A percentile compares a stretch with the other conserved stretches of the same genome.
phyloP scores from a whole-genome alignment of 2,113 vertebrate species.

The Corythoichthys haematopterus region DNA sequence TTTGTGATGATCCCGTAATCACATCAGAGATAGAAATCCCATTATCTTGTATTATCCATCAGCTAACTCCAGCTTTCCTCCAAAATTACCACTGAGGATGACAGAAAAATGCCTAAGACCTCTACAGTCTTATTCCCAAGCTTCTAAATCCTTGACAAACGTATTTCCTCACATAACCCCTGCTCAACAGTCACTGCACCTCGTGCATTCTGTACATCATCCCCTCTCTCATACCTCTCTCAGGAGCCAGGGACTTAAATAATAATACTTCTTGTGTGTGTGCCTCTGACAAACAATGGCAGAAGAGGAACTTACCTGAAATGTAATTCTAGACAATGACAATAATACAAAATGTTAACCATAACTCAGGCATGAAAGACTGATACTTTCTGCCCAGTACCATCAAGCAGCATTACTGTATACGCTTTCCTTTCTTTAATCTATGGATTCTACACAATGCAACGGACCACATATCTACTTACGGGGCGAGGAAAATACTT shows the following conservation, averaged over 20 bases:
- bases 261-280: conserved; percentile 38
- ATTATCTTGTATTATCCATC: conserved; percentile 49
- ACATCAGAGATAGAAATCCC: conserved; percentile 55
- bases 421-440: background rate
- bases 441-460: background rate
- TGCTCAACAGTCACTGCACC: conserved; percentile 12
- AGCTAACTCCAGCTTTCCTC: conserved; percentile 21
- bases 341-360: conserved; percentile 28
- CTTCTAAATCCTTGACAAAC: conserved; percentile 24
- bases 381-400: conserved; percentile 12
- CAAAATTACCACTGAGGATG: conserved; percentile 27
- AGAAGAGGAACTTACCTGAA: conserved; percentile 35
- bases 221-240: conserved; percentile 30
- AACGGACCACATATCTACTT: background rate
- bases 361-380: conserved; percentile 14
- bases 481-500: too few species aligned
- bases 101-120: conserved; percentile 31
- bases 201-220: conserved; percentile 17
- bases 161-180: conserved; percentile 27
- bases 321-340: conserved; percentile 39
- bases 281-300: conserved; percentile 40
- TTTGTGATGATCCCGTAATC: conserved; percentile 45
- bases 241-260: conserved; percentile 32
- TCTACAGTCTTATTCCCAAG: conserved; percentile 19
- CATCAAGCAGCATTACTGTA: conserved; percentile 22